A percentile compares a stretch with the other conserved stretches of the same genome.
phyloP scores from a whole-genome alignment of 2,888 invertebrate genomes.

The Hydriomena furcata region DNA sequence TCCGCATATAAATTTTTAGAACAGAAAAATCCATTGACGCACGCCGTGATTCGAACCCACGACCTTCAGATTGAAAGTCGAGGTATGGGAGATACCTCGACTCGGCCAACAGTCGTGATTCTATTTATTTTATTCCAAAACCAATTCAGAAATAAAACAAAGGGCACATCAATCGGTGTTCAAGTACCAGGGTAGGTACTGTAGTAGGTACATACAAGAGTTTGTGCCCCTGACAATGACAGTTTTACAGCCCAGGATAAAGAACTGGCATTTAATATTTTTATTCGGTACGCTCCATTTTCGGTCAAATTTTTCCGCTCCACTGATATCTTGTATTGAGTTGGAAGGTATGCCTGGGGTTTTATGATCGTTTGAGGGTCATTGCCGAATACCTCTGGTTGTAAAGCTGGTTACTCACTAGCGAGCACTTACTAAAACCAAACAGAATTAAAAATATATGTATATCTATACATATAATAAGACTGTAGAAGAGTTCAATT shows the following conservation, averaged over 20 bases:
- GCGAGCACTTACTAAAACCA: no score
- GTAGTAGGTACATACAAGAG: constrained; percentile 58
- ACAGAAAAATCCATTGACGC: no score
- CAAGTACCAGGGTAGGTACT: constrained; percentile 38
- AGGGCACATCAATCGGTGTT: constrained; percentile 37
- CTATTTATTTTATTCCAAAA: no score
- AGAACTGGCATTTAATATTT: constrained; percentile 81
- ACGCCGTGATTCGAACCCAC: no score
- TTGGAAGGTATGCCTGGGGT: constrained; percentile 11
- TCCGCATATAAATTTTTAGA: no score
- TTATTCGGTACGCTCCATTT: constrained; percentile 71
- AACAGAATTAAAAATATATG: no score
- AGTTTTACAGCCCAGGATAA: constrained; percentile 76
- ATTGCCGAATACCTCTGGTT: neutral
- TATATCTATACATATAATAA: no score
- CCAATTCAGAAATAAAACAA: constrained; percentile 22
- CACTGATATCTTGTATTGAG: constrained; percentile 58
- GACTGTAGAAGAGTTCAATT: no score
- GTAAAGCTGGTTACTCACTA: neutral
- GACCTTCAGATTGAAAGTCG: no score
- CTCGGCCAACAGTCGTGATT: no score
- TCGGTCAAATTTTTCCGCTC: constrained; percentile 55
- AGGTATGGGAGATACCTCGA: no score
- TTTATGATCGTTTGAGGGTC: neutral
- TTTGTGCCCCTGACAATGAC: constrained; percentile 75